Evolutionary conservation across 2,113 vertebrate species (phyloP), one percentile per base, ranked within the genome.

Genomic region (Vidua macroura): DNA sequence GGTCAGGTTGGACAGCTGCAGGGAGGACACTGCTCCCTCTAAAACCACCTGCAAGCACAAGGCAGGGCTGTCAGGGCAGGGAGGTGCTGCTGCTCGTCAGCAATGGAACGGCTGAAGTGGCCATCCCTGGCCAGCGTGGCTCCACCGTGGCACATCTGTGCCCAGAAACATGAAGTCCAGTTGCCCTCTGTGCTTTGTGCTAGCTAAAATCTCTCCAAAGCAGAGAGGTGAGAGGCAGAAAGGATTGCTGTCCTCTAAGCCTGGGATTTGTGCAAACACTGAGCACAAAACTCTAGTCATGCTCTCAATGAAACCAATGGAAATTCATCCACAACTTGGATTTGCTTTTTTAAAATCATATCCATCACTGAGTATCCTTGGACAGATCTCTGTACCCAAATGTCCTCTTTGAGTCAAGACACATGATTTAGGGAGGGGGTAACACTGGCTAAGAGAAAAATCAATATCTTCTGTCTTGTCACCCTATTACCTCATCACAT

Each of bases 1-100:
- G 27, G 98, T 98, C 90, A 99, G 95, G 69, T 98, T 98, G 44
- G 95, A 95, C 22, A 99, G 98, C 79, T 96, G 93, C 19, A 95
- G 39, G 1, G 97, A 98, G 27, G 98, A 98, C 18, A 94, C 78
- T 3, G 97, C 92, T 58, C 99, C 99, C 2, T 97, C 97, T 52
- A 99, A 35, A 41, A 98, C 96, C 88, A 98, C 98, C 99, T 99
- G 96, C 20, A 97, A 95, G 72, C 49, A 94, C 31, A 85, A 41
- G 76, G 35, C 27, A 83, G 23, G 21, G 31, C 21, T 33, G 23
- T 67, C 68, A 77, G 9, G n/a, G 41, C 52, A 68, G 41, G 21
- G 27, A 67, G 41, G 21, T 10, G 69, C 31, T 22, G 1, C 48
- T 52, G 75, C 81, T 73, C 48, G 9, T 27, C 39, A 73, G 52